Conservation (phyloP, 2,113 vertebrate species). For the Peromyscus maniculatus region DNA sequence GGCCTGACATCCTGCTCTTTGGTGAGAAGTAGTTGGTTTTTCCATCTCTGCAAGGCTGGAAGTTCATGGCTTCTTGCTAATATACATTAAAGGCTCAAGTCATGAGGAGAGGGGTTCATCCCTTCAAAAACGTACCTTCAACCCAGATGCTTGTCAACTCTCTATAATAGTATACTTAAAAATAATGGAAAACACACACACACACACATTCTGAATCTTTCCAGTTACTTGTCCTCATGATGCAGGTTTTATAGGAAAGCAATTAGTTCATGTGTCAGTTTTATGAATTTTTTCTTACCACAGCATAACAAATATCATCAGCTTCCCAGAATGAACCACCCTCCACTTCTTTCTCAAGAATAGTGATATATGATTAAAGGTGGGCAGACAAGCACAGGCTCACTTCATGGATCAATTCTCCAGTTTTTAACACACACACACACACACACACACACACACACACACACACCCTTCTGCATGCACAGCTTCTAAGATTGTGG, state of each 20-base stretch:
- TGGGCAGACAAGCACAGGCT: neutral
- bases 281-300: neutral
- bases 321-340: neutral
- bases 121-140: neutral
- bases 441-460: no score
- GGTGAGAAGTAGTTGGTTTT: neutral
- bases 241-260: neutral
- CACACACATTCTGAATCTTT: neutral
- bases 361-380: neutral
- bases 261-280: neutral
- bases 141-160: neutral
- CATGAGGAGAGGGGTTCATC: no score
- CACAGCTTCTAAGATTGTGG: neutral
- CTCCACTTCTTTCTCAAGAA: neutral
- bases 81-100: neutral
- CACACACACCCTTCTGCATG: neutral
- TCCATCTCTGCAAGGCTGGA: neutral
- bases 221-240: neutral
- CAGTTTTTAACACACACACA: neutral
- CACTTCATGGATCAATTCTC: neutral
- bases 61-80: neutral
- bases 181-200: neutral
- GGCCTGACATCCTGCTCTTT: neutral
- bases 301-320: neutral
- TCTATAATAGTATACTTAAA: neutral